Conservation (phyloP, 2,888 invertebrate species). For the Furcula furcula region DNA sequence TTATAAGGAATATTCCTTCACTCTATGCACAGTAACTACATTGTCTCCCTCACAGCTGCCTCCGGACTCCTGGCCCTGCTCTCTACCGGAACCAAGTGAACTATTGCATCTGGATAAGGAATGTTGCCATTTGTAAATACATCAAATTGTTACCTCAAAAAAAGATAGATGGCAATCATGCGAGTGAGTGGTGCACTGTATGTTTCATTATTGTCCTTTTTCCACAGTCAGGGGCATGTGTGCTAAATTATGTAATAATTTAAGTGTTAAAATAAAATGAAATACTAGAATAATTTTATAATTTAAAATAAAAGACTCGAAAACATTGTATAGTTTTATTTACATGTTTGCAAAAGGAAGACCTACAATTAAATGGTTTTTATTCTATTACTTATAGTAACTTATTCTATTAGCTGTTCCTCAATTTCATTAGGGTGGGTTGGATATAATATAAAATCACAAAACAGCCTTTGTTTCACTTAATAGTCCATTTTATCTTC, state of each 20-base stretch:
- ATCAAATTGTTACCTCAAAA: slow-evolving; percentile 22
- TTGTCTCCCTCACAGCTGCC: slow-evolving; percentile 93
- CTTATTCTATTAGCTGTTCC: slow-evolving; percentile 48
- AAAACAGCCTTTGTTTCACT: slow-evolving; percentile 48
- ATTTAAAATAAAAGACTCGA: slow-evolving; percentile 62
- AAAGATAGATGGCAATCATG: slow-evolving; percentile 25
- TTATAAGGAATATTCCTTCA: slow-evolving; percentile 30
- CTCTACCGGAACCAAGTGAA: slow-evolving; percentile 94
- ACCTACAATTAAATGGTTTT: slow-evolving; percentile 48
- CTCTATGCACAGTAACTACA: slow-evolving; percentile 87
- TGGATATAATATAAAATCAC: slow-evolving; percentile 55
- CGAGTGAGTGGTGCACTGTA: slow-evolving; percentile 28
- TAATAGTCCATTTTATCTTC: slow-evolving; percentile 15
- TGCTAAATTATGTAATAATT: slow-evolving; percentile 27
- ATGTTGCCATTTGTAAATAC: slow-evolving; percentile 26
- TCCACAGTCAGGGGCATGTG: slow-evolving; percentile 17
- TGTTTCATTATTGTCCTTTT: slow-evolving; percentile 21
- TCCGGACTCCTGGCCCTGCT: slow-evolving; percentile 96
- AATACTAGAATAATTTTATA: slow-evolving; percentile 55
- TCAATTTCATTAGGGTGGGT: slow-evolving; percentile 60
- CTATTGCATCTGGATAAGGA: slow-evolving; percentile 21
- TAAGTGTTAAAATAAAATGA: slow-evolving; percentile 30
- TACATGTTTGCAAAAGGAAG: slow-evolving; percentile 55
- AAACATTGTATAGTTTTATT: slow-evolving; percentile 69
- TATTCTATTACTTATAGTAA: slow-evolving; percentile 35